Evolutionary conservation across 2,797 vertebrate genomes (phyloP), one percentile per base, ranked within the genome.

Genomic region (Coendou prehensilis): DNA sequence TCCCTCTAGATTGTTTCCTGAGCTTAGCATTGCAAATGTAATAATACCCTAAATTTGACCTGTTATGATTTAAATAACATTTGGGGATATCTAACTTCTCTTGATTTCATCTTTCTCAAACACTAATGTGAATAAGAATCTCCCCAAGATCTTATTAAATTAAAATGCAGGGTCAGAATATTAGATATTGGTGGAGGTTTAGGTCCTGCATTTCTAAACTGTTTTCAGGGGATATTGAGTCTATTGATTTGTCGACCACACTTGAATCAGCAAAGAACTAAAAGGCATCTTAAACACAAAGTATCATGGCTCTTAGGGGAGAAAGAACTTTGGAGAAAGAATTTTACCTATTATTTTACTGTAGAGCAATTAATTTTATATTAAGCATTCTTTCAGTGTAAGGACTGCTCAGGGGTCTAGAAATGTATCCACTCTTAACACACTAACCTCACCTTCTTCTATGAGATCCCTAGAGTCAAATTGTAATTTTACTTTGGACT

Each of bases 51-150:
- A 56, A 94, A 90, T 5, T 73, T 57, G 17, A 81, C 41, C 61
- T 41, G 37, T 83, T 5, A 41, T 78, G 78, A 86, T 63, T 89
- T 47, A 94, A 47, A 52, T 78, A 61, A 79, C 7, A 50, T 26
- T 67, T 45, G 14, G 33, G n/a, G 7, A 81, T 50, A 30, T 28
- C 45, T 30, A 76, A 79, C 23, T 82, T 45, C 73, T 87, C 2
- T 75, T 91, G 47, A 83, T 75, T 93, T 56, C 63, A 15, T 63
- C 37, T 78, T 85, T 87, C 87, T 89, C 82, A 87, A 61, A 54
- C 47, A 89, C 64, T 79, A 54, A 54, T 30, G 47, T 76, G 67
- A 71, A 64, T 71, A 88, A 28, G 67, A 82, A 67, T 86, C 56
- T 69, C 17, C 26, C 52, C 73, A 9, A 30, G 18, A n/a, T n/a